phyloP scores from a whole-genome alignment of 2,113 vertebrate genomes.

The Irena cyanogastra region DNA sequence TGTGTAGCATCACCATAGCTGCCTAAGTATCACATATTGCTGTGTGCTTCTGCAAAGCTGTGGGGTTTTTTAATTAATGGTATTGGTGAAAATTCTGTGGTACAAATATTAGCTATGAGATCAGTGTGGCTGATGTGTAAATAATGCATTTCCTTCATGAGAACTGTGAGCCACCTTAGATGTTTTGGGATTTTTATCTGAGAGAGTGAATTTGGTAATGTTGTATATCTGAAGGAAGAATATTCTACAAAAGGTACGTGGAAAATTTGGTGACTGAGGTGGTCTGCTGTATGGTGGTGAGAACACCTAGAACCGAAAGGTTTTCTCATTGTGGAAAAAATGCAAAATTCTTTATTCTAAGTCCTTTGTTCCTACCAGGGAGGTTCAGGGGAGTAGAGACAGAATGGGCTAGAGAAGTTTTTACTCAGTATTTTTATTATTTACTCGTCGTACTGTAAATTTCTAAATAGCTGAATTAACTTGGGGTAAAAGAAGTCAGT shows the following conservation, averaged over 20 bases:
- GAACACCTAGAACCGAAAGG: background rate
- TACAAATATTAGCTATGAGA: background rate
- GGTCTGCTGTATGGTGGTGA: background rate
- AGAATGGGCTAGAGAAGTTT: background rate
- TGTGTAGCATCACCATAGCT: background rate
- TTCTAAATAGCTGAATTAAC: background rate
- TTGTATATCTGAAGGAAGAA: background rate
- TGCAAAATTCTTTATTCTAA: background rate
- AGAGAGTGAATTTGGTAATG: background rate
- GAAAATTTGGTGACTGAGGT: background rate
- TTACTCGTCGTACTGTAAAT: background rate
- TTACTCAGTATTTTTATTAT: background rate
- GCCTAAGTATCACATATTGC: background rate
- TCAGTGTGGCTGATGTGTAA: background rate
- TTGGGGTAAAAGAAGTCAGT: background rate
- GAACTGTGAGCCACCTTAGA: accelerated
- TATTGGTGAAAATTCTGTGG: background rate
- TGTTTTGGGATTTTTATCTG: background rate
- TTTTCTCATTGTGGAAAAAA: background rate
- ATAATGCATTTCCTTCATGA: background rate
- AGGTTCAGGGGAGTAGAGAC: background rate
- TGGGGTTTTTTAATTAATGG: background rate
- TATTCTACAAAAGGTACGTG: background rate
- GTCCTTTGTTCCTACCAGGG: background rate
- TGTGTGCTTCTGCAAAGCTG: background rate